Evolutionary conservation across 1,140 invertebrate genomes (phyloP).

Genomic region (Notospermus geniculatus): DNA sequence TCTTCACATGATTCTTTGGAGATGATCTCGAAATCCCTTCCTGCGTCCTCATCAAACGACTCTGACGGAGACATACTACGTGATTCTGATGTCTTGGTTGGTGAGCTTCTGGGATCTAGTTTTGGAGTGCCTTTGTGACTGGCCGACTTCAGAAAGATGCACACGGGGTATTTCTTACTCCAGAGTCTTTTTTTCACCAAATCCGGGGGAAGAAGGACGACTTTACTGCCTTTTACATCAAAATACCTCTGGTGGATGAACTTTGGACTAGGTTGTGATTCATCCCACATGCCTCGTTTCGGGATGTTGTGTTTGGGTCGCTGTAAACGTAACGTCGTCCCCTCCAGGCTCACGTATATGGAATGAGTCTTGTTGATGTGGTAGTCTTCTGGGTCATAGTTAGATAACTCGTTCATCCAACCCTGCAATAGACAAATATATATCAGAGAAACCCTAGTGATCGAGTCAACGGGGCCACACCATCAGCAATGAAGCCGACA

Average conservation of each 20-base stretch:
- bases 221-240: conserved; percentile 65
- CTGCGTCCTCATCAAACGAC: conserved; percentile 21
- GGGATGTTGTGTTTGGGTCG: conserved; percentile 72
- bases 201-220: conserved; percentile 69
- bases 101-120: background rate
- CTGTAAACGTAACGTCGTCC: conserved; percentile 70
- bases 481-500: too few relatives aligned
- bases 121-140: background rate
- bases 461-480: too few relatives aligned
- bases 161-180: conserved; percentile 91
- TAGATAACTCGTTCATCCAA: conserved; percentile 83
- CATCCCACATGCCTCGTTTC: conserved; percentile 82
- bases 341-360: conserved; percentile 81
- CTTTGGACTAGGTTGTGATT: conserved; percentile 63
- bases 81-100: background rate
- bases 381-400: conserved; percentile 78
- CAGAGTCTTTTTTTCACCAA: conserved; percentile 73
- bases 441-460: too few relatives aligned
- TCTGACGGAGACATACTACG: too few relatives aligned
- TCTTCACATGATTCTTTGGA: conserved; percentile 38
- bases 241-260: conserved; percentile 77
- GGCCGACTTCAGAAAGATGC: conserved; percentile 57
- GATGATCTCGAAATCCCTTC: conserved; percentile 41
- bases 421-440: too few relatives aligned
- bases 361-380: conserved; percentile 80